Evolutionary conservation across 1,140 invertebrate species (phyloP).

Genomic region (Geopemphigus sp.): DNA sequence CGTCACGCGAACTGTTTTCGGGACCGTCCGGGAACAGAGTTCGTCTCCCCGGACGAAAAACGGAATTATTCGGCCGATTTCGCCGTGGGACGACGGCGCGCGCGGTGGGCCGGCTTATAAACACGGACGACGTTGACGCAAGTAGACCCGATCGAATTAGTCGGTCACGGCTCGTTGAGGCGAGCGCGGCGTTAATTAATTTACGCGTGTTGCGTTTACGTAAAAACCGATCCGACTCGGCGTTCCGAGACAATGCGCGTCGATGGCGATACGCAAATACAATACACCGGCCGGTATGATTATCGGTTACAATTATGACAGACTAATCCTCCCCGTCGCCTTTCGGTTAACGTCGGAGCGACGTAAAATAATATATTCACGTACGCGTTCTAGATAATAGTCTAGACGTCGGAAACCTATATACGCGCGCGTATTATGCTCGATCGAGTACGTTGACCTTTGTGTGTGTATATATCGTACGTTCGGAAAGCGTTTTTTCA

Average conservation of each 20-base stretch:
- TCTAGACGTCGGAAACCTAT: neutral
- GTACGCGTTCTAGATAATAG: neutral
- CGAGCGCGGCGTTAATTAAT: constrained; percentile 12
- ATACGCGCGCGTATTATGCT: no score
- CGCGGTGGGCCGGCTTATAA: neutral
- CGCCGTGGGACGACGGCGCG: no score
- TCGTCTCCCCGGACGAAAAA: no score
- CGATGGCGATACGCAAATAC: neutral
- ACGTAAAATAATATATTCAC: neutral
- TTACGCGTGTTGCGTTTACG: neutral
- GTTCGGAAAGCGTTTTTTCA: no score
- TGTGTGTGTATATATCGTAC: no score
- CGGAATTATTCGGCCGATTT: no score
- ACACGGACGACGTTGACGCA: neutral
- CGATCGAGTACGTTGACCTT: neutral
- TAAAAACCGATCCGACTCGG: neutral
- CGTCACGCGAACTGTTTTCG: no score
- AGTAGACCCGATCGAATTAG: constrained; percentile 4
- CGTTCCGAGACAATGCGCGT: constrained; percentile 29
- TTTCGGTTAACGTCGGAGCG: no score
- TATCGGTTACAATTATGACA: neutral
- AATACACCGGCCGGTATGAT: no score
- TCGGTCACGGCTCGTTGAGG: constrained; percentile 34
- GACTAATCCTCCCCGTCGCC: neutral
- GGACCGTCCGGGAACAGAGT: no score